Evolutionary conservation across 2,797 vertebrate genomes (phyloP), one percentile per base, ranked within the genome.

Genomic region (Melanotaenia nigrans): DNA sequence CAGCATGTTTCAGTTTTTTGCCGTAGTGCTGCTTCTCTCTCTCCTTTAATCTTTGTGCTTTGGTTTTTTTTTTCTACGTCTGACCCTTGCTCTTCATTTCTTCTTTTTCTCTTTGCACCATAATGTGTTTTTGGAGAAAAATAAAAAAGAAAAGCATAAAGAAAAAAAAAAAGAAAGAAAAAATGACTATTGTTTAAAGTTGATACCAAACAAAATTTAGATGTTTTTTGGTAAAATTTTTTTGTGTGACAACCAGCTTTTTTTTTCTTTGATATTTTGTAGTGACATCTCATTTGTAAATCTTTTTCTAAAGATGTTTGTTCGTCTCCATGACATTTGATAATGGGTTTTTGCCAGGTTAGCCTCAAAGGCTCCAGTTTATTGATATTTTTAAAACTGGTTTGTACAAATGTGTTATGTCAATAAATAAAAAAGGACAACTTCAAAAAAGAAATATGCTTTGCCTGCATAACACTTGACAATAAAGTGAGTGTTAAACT

Each of bases 271-370:
- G 80, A 93, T 93, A 94, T 94, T 99, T 98, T 97, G 95, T 97
- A 97, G 96, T 96, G 96, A 96, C 96, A 97, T 97, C 96, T 97
- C 97, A 97, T 97, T 98, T 98, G 96, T 97, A 98, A 97, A 96
- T 96, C 96, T 95, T 97, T 97, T 97, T 95, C 95, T 96, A 95
- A 95, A 95, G 94, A 96, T 95, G 92, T 95, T 93, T 90, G 89
- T 96, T 95, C 94, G 95, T 93, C 94, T 93, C 95, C 93, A 95
- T 96, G 96, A 95, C 95, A 94, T 96, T 96, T 97, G 96, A 96
- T 96, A 95, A 96, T 95, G 94, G 93, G 71, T 90, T 96, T 96
- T 96, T 96, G 95, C 95, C 96, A 96, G 95, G 94, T 96, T 96
- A 95, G 96, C 96, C 97, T 97, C 89, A 94, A 95, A 96, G 96